These are phyloP conservation scores for Hemitrygon akajei DNA, from an alignment of 2,797 vertebrate species.

Conservation along the genomic window DNA sequence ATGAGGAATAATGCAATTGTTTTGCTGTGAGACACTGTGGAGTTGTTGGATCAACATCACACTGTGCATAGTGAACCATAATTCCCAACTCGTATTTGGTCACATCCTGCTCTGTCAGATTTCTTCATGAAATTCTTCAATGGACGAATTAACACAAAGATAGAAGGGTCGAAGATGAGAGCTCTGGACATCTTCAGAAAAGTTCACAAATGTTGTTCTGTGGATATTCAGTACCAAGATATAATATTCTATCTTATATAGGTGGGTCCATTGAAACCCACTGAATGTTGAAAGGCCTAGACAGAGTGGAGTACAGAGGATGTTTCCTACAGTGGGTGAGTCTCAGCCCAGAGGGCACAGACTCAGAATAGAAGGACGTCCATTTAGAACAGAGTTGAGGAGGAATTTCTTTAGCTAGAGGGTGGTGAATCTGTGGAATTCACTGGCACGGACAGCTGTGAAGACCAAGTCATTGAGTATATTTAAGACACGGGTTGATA, in stretches of 20 bases:
- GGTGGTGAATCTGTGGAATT: too few relatives aligned
- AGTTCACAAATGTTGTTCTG: not conserved
- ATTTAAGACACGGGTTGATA: too few relatives aligned
- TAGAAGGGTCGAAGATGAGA: not conserved
- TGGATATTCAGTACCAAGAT: not conserved
- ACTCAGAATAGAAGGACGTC: too few relatives aligned
- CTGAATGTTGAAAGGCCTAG: too few relatives aligned
- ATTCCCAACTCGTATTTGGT: not conserved
- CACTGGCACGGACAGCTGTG: too few relatives aligned
- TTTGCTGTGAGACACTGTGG: not conserved
- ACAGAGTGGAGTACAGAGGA: too few relatives aligned
- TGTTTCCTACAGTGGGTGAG: too few relatives aligned
- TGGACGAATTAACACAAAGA: not conserved
- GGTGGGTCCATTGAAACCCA: too few relatives aligned
- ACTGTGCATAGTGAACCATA: not conserved
- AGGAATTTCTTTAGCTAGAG: too few relatives aligned
- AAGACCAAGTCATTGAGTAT: too few relatives aligned
- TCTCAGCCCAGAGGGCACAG: too few relatives aligned
- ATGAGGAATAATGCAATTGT: not conserved
- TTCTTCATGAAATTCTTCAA: not conserved
- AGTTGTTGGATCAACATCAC: not conserved
- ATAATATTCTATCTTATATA: not conserved
- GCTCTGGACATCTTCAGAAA: not conserved
- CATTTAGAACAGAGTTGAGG: too few relatives aligned
- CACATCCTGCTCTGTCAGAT: not conserved